Evolutionary conservation across 1,140 invertebrate genomes (phyloP), one percentile per base, ranked within the genome.

Genomic region (Leptinotarsa defecta): DNA sequence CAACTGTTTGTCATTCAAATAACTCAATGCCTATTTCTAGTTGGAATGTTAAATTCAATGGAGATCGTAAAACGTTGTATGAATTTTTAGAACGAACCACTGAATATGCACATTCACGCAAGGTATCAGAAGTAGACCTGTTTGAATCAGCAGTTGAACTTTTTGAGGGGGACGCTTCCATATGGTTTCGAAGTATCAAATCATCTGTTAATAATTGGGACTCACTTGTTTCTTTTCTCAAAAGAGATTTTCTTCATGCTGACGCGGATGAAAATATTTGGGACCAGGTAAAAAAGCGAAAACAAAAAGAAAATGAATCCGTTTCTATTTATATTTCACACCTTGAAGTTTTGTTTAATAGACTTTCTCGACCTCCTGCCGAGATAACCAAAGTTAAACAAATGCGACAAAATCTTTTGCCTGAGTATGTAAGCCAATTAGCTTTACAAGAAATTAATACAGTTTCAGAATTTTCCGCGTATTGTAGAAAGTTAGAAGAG

Each of bases 171-270:
- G 76, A 83, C 74, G 81, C 79, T 0, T 76, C 81, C 63, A 76
- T 82, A 52, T 82, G 82, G 82, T 82, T 78, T 76, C 74, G 81
- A 2, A 76, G 77, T 17, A 80, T 78, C 71, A 78, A 70, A 74
- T 67, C 75, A 43, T 27, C 24, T 27, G 24, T 27, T 27, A 4
- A 20, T 5, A 67, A 19, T 67, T 67, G 64, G 64, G 64, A 67
- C 24, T 67, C 64, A 67, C 22, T n/a, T 20, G 64, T 67, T 20
- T 19, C 64, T 67, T 1, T 19, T 8, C 64, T 67, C 24, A 67
- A 67, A 24, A 5, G 24, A 67, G 20, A 20, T 13, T 67, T 67
- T 15, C 4, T 67, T 17, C 24, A 20, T 67, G n/a, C n/a, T n/a
- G 19, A 61, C 57, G 57, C 57, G 15, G 57, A 61, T 67, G 64